Conservation (phyloP, 2,113 vertebrate species). For the Mobula birostris region DNA sequence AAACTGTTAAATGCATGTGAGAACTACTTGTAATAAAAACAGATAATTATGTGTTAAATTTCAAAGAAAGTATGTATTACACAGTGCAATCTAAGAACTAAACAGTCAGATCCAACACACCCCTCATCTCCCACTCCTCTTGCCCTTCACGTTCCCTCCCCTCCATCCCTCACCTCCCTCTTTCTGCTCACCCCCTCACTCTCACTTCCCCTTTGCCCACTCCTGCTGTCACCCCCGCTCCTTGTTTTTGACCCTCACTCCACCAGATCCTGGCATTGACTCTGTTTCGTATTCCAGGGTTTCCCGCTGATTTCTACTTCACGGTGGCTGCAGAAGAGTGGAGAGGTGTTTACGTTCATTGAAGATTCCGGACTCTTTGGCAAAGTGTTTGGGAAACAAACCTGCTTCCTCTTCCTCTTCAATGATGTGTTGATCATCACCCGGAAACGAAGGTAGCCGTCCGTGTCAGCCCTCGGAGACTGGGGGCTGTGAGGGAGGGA, state of each 20-base stretch:
- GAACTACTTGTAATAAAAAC: no score
- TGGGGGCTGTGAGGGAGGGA: neutral
- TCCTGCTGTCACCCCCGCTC: neutral
- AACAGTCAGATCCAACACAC: no score
- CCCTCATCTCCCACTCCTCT: no score
- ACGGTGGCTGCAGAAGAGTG: constrained; percentile 81
- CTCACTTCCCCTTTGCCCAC: neutral
- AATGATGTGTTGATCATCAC: constrained; percentile 86
- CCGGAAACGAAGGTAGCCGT: constrained; percentile 77
- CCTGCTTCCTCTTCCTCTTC: constrained; percentile 81
- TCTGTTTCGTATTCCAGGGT: constrained; percentile 52
- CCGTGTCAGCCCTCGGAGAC: neutral
- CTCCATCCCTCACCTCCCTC: neutral
- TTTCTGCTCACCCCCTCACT: neutral
- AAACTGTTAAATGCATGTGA: no score
- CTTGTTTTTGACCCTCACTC: no score
- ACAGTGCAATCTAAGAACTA: no score
- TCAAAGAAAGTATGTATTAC: no score
- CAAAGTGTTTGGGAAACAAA: constrained; percentile 67
- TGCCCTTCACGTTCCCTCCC: neutral
- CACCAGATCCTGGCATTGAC: neutral
- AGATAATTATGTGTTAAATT: no score
- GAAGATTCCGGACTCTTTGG: constrained; percentile 78
- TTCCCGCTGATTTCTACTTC: constrained; percentile 79
- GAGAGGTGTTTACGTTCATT: constrained; percentile 61